Evolutionary conservation across 2,888 invertebrate species (phyloP).

Genomic region (Noctua janthina): DNA sequence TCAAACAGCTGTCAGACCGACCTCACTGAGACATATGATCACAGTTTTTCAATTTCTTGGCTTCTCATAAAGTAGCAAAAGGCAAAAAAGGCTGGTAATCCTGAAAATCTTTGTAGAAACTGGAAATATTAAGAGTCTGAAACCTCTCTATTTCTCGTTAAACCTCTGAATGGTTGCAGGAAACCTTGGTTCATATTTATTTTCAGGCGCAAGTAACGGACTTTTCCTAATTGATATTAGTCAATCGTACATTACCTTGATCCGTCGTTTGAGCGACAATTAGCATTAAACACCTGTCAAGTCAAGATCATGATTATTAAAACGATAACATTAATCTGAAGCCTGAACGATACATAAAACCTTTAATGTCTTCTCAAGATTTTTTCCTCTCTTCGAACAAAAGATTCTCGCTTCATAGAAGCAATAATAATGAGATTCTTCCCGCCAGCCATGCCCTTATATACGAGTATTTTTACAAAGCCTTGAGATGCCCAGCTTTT

Average conservation of each 20-base stretch:
- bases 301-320: not conserved
- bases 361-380: not conserved
- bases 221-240: no score
- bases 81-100: no score
- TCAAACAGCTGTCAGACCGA: not conserved
- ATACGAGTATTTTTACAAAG: conserved; percentile 34
- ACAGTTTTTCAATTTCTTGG: not conserved
- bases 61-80: no score
- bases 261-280: not conserved
- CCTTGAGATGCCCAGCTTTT: conserved; percentile 22
- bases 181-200: no score
- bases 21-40: not conserved
- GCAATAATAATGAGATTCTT: conserved; percentile 48
- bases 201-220: no score
- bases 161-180: no score
- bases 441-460: conserved; percentile 13
- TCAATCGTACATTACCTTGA: not conserved
- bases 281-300: not conserved
- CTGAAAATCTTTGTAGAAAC: not conserved
- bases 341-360: not conserved
- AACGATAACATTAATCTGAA: not conserved
- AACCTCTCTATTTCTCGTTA: no score
- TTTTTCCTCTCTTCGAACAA: conserved; percentile 17
- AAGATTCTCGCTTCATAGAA: conserved; percentile 36
- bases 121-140: not conserved